Conservation (phyloP, 2,797 vertebrate species). For the Periparus ater region DNA sequence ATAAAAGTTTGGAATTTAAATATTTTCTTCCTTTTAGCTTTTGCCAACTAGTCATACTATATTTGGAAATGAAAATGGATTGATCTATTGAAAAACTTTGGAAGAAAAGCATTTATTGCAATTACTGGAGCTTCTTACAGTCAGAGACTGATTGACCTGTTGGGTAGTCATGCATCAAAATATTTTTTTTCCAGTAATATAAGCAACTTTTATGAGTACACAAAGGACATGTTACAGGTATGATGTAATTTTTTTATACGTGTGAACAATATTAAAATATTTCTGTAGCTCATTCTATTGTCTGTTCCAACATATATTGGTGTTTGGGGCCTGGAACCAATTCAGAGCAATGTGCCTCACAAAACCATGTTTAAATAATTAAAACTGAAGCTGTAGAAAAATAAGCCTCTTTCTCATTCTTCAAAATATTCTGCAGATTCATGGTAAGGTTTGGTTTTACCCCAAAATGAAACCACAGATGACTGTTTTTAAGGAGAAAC, state of each 20-base stretch:
- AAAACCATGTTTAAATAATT: neutral
- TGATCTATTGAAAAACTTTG: neutral
- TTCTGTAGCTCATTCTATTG: neutral
- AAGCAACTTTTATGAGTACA: neutral
- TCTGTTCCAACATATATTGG: neutral
- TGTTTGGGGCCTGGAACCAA: neutral
- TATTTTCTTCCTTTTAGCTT: neutral
- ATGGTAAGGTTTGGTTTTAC: neutral
- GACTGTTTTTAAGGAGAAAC: neutral
- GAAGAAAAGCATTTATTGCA: neutral
- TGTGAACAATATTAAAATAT: neutral
- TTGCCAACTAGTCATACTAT: neutral
- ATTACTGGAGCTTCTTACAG: neutral
- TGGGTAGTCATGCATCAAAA: neutral
- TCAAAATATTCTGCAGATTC: neutral
- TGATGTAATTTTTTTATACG: rapidly evolving
- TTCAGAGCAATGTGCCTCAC: neutral
- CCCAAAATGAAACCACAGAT: neutral
- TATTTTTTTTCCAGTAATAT: neutral
- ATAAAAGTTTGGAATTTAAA: neutral
- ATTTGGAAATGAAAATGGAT: rapidly evolving
- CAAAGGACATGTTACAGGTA: neutral
- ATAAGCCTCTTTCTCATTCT: neutral
- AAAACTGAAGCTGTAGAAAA: neutral
- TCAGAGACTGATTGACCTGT: neutral